Percentiles rank a stretch among this genome's conserved stretches.
Conservation (phyloP, 2,888 invertebrate species). For the Gisinianus flammeolus region DNA sequence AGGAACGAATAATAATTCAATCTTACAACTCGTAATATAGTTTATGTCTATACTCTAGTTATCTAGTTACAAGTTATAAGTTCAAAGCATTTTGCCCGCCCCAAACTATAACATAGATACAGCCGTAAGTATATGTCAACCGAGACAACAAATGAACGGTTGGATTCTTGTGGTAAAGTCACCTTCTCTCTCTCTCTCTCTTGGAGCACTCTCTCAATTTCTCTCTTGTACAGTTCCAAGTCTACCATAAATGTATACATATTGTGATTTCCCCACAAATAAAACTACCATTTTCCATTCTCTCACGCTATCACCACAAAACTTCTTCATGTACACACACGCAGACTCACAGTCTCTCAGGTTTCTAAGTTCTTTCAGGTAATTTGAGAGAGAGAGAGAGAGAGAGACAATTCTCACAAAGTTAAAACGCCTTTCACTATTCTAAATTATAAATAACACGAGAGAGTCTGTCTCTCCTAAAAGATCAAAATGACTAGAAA, state of each 20-base stretch:
- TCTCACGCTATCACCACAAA: constrained; percentile 4
- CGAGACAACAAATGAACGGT: no score
- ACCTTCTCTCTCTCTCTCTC: background rate
- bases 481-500: no score
- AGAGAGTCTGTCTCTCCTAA: no score
- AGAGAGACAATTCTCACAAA: no score
- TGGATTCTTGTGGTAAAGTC: background rate
- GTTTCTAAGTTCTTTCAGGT: no score
- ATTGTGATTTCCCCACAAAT: background rate
- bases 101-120: no score
- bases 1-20: constrained; percentile 37
- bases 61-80: background rate
- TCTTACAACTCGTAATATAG: background rate
- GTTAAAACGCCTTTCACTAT: no score
- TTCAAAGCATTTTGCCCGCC: no score
- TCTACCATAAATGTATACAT: background rate
- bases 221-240: background rate
- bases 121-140: no score
- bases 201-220: background rate
- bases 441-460: no score
- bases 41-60: background rate
- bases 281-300: no score
- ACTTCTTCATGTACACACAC: background rate
- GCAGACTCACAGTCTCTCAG: background rate
- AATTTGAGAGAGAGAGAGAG: no score